Evolutionary conservation across 2,797 vertebrate species (phyloP).

Genomic region (Arrhamphus sclerolepis): DNA sequence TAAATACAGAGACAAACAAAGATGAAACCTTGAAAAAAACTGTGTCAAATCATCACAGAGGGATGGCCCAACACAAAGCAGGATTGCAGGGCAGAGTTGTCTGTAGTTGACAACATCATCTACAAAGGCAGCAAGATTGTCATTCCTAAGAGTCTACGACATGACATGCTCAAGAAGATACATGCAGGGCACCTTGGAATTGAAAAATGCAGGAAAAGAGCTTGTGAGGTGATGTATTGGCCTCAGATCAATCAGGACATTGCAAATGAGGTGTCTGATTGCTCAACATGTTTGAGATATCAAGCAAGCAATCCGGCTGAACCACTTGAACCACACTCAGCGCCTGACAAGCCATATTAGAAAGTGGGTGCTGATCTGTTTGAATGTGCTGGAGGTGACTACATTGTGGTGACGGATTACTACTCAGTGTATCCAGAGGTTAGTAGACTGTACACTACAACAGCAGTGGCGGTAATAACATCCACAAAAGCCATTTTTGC

Average conservation of each 20-base stretch:
- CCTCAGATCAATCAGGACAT: constrained; percentile 29
- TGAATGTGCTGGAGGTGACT: constrained; percentile 3
- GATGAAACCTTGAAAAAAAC: neutral
- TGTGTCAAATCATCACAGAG: neutral
- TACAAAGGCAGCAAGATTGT: constrained; percentile 38
- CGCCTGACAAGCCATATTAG: constrained; percentile 9
- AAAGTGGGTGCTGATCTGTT: constrained; percentile 28
- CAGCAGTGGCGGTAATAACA: constrained; percentile 15
- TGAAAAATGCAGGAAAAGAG: constrained; percentile 36
- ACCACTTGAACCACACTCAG: constrained; percentile 15
- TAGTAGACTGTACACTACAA: neutral
- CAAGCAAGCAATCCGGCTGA: constrained; percentile 2
- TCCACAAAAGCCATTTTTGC: constrained; percentile 32
- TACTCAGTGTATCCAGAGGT: constrained; percentile 29
- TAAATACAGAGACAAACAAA: neutral
- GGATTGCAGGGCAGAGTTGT: constrained; percentile 16
- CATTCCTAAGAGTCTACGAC: neutral
- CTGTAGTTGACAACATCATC: constrained; percentile 32
- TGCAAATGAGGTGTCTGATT: constrained; percentile 20
- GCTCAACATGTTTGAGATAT: constrained; percentile 22
- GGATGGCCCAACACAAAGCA: neutral
- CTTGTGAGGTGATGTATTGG: constrained; percentile 29
- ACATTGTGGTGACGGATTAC: constrained; percentile 15
- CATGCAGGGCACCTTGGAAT: constrained; percentile 32
- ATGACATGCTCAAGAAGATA: constrained; percentile 18